Conservation (phyloP, 2,888 invertebrate species). For the Leptodirus hochenwartii region DNA sequence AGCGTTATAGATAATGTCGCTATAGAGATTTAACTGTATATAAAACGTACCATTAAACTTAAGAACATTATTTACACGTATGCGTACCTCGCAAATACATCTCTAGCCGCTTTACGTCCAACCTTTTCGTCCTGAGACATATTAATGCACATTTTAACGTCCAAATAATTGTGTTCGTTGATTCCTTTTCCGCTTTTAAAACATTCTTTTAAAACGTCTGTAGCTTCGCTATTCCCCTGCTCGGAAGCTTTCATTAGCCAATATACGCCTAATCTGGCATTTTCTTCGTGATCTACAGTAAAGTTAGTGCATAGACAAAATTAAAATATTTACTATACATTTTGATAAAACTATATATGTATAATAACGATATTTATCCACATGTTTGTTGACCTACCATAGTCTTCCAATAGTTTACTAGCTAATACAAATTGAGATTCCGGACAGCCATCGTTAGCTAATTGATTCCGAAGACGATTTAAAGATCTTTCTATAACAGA, state of each 20-base stretch:
- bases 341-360: no score
- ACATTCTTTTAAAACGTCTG: conserved; percentile 56
- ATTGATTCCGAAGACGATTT: conserved; percentile 43
- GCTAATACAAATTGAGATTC: conserved; percentile 79
- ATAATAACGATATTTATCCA: no score
- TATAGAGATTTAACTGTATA: no score
- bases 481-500: conserved; percentile 40
- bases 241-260: conserved; percentile 89
- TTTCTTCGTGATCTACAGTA: conserved; percentile 41
- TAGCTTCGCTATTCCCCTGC: conserved; percentile 79
- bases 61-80: not conserved
- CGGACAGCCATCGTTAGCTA: conserved; percentile 78
- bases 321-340: no score
- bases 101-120: conserved; percentile 70
- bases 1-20: no score
- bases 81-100: conserved; percentile 62
- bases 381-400: conserved; percentile 29
- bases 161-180: conserved; percentile 51
- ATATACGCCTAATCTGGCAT: conserved; percentile 65
- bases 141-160: conserved; percentile 59
- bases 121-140: conserved; percentile 77
- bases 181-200: conserved; percentile 55
- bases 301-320: no score
- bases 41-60: no score
- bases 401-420: conserved; percentile 62